phyloP scores from a whole-genome alignment of 2,797 vertebrate genomes.

The Danio kyathit region DNA sequence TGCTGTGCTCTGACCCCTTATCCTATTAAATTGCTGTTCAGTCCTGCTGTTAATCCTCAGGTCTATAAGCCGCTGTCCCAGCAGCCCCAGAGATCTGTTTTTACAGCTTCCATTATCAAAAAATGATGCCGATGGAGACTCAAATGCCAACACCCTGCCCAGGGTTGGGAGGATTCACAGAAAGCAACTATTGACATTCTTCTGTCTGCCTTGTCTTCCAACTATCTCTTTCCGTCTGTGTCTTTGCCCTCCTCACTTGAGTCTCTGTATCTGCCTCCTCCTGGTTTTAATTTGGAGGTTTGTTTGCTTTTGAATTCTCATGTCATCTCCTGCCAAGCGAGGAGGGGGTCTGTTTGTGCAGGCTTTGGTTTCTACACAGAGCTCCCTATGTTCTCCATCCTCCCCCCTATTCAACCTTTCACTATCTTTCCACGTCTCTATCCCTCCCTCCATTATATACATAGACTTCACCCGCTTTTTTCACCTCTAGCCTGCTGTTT shows the following conservation, averaged over 20 bases:
- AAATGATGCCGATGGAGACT: constrained; percentile 63
- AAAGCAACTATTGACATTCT: constrained; percentile 23
- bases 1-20: constrained; percentile 45
- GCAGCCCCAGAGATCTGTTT: constrained; percentile 63
- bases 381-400: constrained; percentile 33
- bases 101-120: constrained; percentile 63
- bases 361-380: constrained; percentile 45
- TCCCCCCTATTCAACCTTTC: neutral
- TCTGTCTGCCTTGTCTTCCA: constrained; percentile 30
- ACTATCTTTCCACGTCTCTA: constrained; percentile 5
- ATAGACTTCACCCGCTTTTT: neutral
- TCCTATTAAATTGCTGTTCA: constrained; percentile 54
- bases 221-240: neutral
- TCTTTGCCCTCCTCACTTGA: neutral
- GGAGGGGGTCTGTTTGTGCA: constrained; percentile 62
- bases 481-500: constrained; percentile 38
- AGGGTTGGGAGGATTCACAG: neutral
- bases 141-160: constrained; percentile 5
- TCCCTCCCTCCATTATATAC: constrained; percentile 40
- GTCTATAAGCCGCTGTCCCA: constrained; percentile 69
- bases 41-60: constrained; percentile 73
- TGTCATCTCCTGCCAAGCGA: constrained; percentile 68
- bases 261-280: constrained; percentile 43
- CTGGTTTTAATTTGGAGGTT: constrained; percentile 75
- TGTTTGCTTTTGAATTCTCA: constrained; percentile 72